Percentiles rank a stretch among this genome's conserved stretches.
phyloP scores from a whole-genome alignment of 2,797 vertebrate genomes.

The Hypotaenidia okinawae region DNA sequence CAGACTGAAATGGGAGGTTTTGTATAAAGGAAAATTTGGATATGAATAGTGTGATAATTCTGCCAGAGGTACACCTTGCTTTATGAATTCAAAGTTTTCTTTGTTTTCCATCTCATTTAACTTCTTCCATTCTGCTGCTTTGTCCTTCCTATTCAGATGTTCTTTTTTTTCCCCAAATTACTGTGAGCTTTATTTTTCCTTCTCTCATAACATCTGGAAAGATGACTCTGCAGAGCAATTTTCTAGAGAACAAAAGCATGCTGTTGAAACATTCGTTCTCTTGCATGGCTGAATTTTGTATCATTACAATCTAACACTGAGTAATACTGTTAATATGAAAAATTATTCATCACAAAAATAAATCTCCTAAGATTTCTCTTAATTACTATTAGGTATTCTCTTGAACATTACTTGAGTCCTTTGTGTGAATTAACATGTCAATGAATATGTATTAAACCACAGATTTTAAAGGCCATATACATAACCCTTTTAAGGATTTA shows the following conservation, averaged over 20 bases:
- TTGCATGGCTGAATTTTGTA: background rate
- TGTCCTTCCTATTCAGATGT: background rate
- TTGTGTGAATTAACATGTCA: background rate
- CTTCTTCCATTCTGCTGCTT: background rate
- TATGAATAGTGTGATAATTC: background rate
- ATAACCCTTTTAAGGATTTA: background rate
- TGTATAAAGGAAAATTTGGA: background rate
- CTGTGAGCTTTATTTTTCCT: conserved; percentile 6
- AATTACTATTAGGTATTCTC: background rate
- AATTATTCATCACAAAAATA: conserved; percentile 2
- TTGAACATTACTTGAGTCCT: background rate
- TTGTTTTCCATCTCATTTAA: conserved; percentile 16
- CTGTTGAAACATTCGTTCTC: background rate
- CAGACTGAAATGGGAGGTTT: background rate
- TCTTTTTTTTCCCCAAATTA: conserved; percentile 23
- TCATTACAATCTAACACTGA: background rate
- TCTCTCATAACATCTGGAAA: conserved; percentile 38
- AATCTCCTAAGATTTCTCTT: background rate
- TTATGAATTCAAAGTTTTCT: conserved; percentile 31
- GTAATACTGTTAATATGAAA: conserved; percentile 1
- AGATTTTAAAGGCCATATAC: background rate
- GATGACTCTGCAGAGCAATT: background rate
- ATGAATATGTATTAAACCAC: background rate
- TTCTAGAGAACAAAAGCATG: conserved; percentile 39
- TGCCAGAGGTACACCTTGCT: background rate